Conservation (phyloP, 2,797 vertebrate species). For the Siniperca undulata region DNA sequence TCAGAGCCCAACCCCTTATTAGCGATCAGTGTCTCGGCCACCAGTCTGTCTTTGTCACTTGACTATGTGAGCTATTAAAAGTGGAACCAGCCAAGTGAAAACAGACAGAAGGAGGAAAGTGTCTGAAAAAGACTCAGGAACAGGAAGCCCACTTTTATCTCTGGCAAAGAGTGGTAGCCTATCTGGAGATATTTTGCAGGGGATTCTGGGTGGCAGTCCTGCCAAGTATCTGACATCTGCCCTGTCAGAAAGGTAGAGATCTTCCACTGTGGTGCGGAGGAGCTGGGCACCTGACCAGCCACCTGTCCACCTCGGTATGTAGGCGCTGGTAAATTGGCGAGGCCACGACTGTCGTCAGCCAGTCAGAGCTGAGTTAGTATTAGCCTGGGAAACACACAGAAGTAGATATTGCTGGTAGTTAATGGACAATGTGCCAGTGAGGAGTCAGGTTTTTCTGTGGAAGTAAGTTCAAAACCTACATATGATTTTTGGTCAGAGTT, state of each 20-base stretch:
- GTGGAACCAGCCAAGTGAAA: slow-evolving; percentile 56
- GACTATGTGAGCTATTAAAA: slow-evolving; percentile 63
- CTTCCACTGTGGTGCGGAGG: slow-evolving; percentile 38
- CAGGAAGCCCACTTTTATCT: slow-evolving; percentile 38
- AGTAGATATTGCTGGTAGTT: slow-evolving; percentile 25
- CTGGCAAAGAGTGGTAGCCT: slow-evolving; percentile 17
- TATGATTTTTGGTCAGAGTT: slow-evolving; percentile 9
- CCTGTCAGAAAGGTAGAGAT: slow-evolving; percentile 39
- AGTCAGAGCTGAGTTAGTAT: slow-evolving; percentile 16
- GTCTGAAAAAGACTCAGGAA: slow-evolving; percentile 35
- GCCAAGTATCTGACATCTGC: slow-evolving; percentile 69
- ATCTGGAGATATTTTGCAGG: slow-evolving; percentile 38
- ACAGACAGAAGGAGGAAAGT: slow-evolving; percentile 27
- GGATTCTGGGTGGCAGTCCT: slow-evolving; percentile 43
- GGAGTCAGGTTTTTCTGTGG: not conserved
- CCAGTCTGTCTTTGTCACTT: slow-evolving; percentile 44
- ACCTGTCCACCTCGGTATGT: slow-evolving; percentile 50
- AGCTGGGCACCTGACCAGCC: slow-evolving; percentile 60
- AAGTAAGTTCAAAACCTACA: slow-evolving; percentile 17
- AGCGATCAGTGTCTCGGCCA: slow-evolving; percentile 54
- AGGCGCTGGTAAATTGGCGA: slow-evolving; percentile 39
- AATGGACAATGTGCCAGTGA: slow-evolving; percentile 3
- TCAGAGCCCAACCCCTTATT: slow-evolving; percentile 62
- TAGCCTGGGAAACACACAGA: not conserved
- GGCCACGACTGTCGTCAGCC: slow-evolving; percentile 12